These are phyloP conservation scores for Chauna torquata DNA, from an alignment of 2,113 vertebrate species.

Conservation along the genomic window DNA sequence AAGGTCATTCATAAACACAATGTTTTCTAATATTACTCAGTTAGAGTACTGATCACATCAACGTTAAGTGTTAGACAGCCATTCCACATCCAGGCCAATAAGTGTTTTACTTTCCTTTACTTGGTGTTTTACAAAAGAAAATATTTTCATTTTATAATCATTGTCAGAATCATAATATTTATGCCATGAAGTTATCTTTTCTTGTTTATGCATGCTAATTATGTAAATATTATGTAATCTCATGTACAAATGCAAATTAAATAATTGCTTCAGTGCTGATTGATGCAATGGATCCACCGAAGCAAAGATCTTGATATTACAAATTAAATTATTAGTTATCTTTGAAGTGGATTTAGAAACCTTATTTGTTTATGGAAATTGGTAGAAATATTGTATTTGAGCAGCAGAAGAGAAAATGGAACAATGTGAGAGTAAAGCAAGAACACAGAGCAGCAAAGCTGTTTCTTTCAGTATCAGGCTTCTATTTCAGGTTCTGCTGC, in stretches of 20 bases:
- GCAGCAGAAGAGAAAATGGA: neutral
- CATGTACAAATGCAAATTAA: slow-evolving; percentile 28
- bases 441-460: neutral
- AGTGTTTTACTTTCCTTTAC: neutral
- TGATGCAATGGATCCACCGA: neutral
- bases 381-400: neutral
- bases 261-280: slow-evolving; percentile 15
- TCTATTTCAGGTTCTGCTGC: neutral
- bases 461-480: neutral
- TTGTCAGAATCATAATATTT: neutral
- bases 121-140: neutral
- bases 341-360: slow-evolving; percentile 20
- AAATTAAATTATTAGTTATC: slow-evolving; percentile 16
- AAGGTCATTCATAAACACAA: neutral
- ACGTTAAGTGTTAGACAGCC: neutral
- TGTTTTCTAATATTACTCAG: neutral
- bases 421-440: neutral
- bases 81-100: neutral
- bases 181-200: neutral
- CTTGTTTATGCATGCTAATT: slow-evolving; percentile 13
- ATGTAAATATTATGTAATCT: slow-evolving; percentile 55
- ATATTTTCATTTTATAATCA: neutral
- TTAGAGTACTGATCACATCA: neutral
- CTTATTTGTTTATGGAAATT: slow-evolving; percentile 15
- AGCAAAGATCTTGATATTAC: slow-evolving; percentile 6